Percentiles rank a stretch among this genome's conserved stretches.
phyloP scores from a whole-genome alignment of 2,113 vertebrate genomes.

The Lagopus muta region DNA sequence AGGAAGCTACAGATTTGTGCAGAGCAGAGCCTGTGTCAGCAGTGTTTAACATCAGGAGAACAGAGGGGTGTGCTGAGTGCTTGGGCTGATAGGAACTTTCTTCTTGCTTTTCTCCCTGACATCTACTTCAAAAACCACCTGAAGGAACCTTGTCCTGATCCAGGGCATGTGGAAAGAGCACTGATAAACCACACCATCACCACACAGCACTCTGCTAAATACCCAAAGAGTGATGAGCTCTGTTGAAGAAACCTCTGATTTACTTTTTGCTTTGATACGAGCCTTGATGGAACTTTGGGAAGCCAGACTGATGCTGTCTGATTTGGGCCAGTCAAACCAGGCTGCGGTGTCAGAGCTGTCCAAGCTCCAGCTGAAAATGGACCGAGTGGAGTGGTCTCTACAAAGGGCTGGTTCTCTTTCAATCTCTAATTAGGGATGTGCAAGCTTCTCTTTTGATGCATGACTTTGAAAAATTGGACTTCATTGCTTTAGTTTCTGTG shows the following conservation, averaged over 20 bases:
- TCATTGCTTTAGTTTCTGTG: not conserved
- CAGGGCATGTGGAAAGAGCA: not conserved
- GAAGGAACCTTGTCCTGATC: not conserved
- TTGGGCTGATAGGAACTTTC: not conserved
- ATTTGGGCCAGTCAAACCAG: not conserved
- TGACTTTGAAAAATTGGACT: not conserved
- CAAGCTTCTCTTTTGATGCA: not conserved
- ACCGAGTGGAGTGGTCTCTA: not conserved
- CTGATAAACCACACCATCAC: not conserved
- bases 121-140: not conserved
- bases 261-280: not conserved
- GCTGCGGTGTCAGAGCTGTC: not conserved
- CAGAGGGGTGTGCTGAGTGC: conserved; percentile 11
- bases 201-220: not conserved
- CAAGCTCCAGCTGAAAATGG: not conserved
- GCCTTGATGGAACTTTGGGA: not conserved
- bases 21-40: conserved; percentile 58
- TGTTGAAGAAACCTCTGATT: not conserved
- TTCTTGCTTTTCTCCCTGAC: not conserved
- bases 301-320: not conserved
- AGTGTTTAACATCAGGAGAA: conserved; percentile 47
- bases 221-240: fast-evolving
- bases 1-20: conserved; percentile 39
- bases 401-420: not conserved
- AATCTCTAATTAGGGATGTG: not conserved